These are phyloP conservation scores for Maconellicoccus hirsutus DNA, from an alignment of 1,140 invertebrate genomes.

Conservation along the genomic window DNA sequence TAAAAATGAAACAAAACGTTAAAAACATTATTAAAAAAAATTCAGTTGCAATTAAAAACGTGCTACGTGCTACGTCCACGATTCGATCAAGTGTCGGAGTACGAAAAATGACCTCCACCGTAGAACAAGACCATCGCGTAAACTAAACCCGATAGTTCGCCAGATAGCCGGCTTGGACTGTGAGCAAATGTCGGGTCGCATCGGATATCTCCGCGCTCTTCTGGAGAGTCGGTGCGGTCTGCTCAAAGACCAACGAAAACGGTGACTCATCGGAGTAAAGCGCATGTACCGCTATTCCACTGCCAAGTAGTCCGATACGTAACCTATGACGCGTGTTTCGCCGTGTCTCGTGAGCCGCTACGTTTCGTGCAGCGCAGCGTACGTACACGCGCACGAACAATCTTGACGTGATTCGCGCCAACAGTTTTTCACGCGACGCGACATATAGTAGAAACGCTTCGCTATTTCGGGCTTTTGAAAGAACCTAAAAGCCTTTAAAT, in stretches of 20 bases:
- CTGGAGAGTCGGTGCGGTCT: slow-evolving; percentile 13
- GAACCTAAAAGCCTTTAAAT: no score
- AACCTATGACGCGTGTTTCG: no score
- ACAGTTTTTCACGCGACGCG: no score
- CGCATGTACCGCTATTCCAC: background rate
- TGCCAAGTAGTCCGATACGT: no score
- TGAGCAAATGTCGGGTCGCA: slow-evolving; percentile 14
- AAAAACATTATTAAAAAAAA: background rate
- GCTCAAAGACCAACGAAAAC: slow-evolving; percentile 7
- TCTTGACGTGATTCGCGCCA: no score
- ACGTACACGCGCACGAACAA: no score
- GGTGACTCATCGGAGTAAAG: background rate
- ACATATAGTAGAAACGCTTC: no score
- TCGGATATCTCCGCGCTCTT: slow-evolving; percentile 18
- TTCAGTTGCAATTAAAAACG: background rate
- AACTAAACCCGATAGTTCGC: slow-evolving; percentile 21
- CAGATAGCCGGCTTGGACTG: slow-evolving; percentile 20
- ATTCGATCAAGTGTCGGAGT: background rate
- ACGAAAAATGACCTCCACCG: slow-evolving; percentile 15
- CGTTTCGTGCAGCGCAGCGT: no score
- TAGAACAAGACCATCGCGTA: slow-evolving; percentile 13
- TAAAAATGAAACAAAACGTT: no score
- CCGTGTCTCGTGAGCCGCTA: no score
- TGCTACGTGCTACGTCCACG: slow-evolving; percentile 9
- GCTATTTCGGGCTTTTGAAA: no score